These are phyloP conservation scores for Buceros bicornis DNA, from an alignment of 2,797 vertebrate species.

Conservation along the genomic window DNA sequence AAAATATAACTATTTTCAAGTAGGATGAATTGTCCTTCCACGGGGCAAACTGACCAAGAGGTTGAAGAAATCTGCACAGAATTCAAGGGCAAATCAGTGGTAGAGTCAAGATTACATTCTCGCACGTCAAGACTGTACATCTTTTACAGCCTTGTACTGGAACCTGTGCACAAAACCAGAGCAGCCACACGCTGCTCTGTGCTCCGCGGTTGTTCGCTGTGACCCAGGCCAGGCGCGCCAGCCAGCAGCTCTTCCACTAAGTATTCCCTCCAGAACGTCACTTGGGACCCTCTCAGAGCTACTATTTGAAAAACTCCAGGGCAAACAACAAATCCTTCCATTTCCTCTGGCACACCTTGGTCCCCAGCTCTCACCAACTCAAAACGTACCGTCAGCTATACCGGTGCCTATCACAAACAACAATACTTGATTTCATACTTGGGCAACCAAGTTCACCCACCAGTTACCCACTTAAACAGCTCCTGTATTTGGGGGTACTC, in stretches of 20 bases:
- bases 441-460: background rate
- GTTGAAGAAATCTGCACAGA: background rate
- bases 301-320: background rate
- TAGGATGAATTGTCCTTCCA: background rate
- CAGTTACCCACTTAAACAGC: background rate
- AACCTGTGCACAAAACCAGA: background rate
- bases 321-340: background rate
- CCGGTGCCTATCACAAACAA: background rate
- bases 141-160: background rate
- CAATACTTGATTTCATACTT: background rate
- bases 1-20: background rate
- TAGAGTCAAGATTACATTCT: background rate
- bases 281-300: background rate
- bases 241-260: background rate
- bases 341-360: background rate
- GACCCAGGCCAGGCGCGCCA: background rate
- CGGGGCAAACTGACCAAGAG: background rate
- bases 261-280: background rate
- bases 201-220: background rate
- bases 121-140: background rate
- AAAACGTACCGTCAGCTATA: accelerated
- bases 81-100: background rate
- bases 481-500: too few species aligned
- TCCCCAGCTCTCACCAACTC: background rate
- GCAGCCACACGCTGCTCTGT: background rate